Evolutionary conservation across 2,888 invertebrate genomes (phyloP), one percentile per base, ranked within the genome.

Genomic region (Drosophila demipolita): DNA sequence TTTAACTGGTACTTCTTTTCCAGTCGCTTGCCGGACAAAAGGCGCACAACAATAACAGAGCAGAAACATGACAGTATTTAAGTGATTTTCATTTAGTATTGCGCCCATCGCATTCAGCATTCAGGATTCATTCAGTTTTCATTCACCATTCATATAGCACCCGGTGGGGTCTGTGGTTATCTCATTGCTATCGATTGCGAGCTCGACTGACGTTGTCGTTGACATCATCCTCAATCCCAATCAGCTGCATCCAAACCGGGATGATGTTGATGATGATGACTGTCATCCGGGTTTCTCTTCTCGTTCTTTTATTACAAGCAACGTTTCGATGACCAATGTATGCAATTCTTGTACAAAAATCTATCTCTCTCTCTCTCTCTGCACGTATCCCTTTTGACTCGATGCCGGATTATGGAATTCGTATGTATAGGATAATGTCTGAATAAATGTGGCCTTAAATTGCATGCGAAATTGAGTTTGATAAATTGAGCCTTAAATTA

Each of bases 81-180:
- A 87, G 83, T 87, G 84, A 85, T 85, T 82, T 87, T 78, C 83
- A 74, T 79, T 66, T 71, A 69, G 64, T 50, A 71, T 73, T 62
- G 73, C 58, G 26, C 62, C 59, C 49, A n/a, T 26, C n/a, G 12
- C 57, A 42, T 15, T 40, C 20, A 11, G 42, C 48, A n/a, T 38
- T 29, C 40, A 20, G 9, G 29, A 29, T 29, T 29, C 29, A 6
- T 29, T 29, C 29, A 29, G 29, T 6, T 29, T 29, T 29, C 45
- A 35, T 62, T 50, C n/a, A n/a, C 4, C 61, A 50, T 66, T 66
- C 65, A 61, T 70, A 69, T 59, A 64, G 54, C 29, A n/a, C n/a
- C 29, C 26, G 54, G 23, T 38, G 38, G 32, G 15, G n/a, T 33
- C 42, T 20, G 4, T 57, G 69, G 49, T 49, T 60, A 65, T 65